Evolutionary conservation across 1,140 invertebrate genomes (phyloP).

Genomic region (Heliconius nattereri): DNA sequence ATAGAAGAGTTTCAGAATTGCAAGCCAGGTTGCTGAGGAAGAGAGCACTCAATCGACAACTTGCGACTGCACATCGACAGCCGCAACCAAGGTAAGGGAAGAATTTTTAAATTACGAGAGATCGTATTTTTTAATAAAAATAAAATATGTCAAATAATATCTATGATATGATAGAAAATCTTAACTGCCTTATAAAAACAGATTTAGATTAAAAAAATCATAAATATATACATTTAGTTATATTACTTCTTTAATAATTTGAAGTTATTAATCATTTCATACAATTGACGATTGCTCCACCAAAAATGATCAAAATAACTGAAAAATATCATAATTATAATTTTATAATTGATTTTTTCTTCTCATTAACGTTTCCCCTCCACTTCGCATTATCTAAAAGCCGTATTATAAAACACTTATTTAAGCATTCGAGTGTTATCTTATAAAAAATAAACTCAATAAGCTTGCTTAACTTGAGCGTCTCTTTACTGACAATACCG

Average conservation of each 20-base stretch:
- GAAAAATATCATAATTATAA: not conserved
- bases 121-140: too few relatives aligned
- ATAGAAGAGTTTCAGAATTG: slow-evolving; percentile 95
- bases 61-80: slow-evolving; percentile 87
- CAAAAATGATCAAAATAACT: not conserved
- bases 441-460: slow-evolving; percentile 29
- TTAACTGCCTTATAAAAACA: too few relatives aligned
- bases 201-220: too few relatives aligned
- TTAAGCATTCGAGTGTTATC: slow-evolving; percentile 4
- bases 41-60: slow-evolving; percentile 91
- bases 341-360: not conserved
- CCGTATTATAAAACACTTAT: slow-evolving; percentile 3
- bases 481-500: not conserved
- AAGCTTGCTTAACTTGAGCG: slow-evolving; percentile 23
- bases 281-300: not conserved
- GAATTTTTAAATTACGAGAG: not conserved
- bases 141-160: too few relatives aligned
- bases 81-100: slow-evolving; percentile 62
- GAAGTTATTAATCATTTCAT: too few relatives aligned
- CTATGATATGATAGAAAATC: too few relatives aligned
- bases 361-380: not conserved
- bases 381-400: not conserved
- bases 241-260: too few relatives aligned
- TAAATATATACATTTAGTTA: too few relatives aligned
- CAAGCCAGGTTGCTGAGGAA: slow-evolving; percentile 95